Percentiles rank a stretch among this genome's conserved stretches.
These are phyloP conservation scores for Lamellibrachia columna DNA, from an alignment of 2,888 invertebrate species.

Conservation along the genomic window DNA sequence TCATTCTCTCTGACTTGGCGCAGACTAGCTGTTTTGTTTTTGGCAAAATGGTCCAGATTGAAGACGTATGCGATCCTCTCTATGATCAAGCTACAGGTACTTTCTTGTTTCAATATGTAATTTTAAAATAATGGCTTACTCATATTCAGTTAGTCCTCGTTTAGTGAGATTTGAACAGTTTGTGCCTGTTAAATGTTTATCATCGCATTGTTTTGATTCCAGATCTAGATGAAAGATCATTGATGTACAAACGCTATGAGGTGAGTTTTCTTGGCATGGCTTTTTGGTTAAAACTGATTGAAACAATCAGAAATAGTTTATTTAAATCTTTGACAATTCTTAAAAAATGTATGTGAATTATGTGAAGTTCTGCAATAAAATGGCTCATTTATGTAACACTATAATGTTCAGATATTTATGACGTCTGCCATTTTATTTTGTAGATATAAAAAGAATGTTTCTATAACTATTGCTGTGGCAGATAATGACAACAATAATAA, in stretches of 20 bases:
- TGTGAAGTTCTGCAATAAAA: neutral
- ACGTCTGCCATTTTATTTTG: neutral
- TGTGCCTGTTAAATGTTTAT: neutral
- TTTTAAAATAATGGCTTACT: conserved; percentile 5
- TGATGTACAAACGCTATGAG: conserved; percentile 69
- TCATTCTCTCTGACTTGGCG: neutral
- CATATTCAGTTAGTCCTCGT: neutral
- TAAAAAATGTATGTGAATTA: neutral
- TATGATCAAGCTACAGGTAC: neutral
- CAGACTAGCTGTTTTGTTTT: no score
- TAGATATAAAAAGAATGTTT: neutral
- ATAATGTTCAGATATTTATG: conserved; percentile 7
- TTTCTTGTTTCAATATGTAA: neutral
- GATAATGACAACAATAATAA: no score
- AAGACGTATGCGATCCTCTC: neutral
- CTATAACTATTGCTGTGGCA: no score
- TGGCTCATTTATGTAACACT: neutral
- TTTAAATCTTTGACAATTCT: neutral
- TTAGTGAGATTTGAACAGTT: neutral
- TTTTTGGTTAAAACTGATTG: neutral
- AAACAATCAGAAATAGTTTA: neutral
- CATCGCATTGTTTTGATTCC: conserved; percentile 13
- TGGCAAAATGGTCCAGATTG: neutral
- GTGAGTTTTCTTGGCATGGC: conserved; percentile 47
- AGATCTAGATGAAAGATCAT: conserved; percentile 64